Conservation (phyloP, 2,888 invertebrate genomes). For the Periphyllus acericola region DNA sequence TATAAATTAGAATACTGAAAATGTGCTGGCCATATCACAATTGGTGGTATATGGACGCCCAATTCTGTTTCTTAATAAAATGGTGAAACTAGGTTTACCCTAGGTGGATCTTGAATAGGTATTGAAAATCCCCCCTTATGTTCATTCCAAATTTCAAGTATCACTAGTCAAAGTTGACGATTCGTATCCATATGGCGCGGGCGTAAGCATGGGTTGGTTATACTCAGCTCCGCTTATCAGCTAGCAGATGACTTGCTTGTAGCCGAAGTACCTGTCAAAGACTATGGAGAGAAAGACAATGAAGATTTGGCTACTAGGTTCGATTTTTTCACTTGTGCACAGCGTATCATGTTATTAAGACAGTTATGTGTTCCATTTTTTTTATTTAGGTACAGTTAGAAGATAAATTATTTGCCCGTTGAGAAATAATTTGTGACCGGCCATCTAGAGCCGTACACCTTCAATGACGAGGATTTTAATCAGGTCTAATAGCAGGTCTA, state of each 20-base stretch:
- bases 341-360: neutral
- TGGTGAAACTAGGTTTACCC: too few species aligned
- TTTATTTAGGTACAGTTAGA: slow-evolving; percentile 68
- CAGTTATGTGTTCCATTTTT: neutral
- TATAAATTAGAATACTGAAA: too few species aligned
- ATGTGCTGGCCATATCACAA: too few species aligned
- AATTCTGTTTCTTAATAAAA: too few species aligned
- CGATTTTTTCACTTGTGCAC: slow-evolving; percentile 66
- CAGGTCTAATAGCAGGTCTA: slow-evolving; percentile 71
- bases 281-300: slow-evolving; percentile 94
- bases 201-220: slow-evolving; percentile 87
- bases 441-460: slow-evolving; percentile 74
- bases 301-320: slow-evolving; percentile 81
- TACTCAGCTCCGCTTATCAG: slow-evolving; percentile 79
- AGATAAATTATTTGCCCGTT: slow-evolving; percentile 83
- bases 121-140: slow-evolving; percentile 69
- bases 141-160: slow-evolving; percentile 84
- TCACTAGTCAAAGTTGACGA: slow-evolving; percentile 93
- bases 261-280: slow-evolving; percentile 90
- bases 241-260: slow-evolving; percentile 80
- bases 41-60: too few species aligned
- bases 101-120: too few species aligned
- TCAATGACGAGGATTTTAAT: slow-evolving; percentile 69
- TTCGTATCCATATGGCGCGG: slow-evolving; percentile 94
- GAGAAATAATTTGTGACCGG: slow-evolving; percentile 80